Evolutionary conservation across 2,113 vertebrate genomes (phyloP).

Genomic region (Taxidea taxus): DNA sequence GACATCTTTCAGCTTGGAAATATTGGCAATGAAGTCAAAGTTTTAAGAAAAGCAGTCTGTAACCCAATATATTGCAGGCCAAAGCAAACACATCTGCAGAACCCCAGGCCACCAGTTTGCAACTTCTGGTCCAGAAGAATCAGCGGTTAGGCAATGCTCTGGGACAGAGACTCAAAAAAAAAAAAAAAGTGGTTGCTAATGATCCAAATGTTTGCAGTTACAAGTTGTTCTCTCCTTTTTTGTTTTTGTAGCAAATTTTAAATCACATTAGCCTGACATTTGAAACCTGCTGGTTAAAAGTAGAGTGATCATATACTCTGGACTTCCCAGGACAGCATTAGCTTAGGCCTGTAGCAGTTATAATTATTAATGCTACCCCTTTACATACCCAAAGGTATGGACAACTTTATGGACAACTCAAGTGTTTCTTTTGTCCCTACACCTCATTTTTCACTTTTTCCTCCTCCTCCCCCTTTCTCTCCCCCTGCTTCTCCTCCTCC

Average conservation of each 20-base stretch:
- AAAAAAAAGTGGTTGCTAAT: neutral
- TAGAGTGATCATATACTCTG: neutral
- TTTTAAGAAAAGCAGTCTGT: neutral
- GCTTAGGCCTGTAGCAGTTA: neutral
- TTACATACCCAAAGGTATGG: neutral
- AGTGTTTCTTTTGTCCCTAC: neutral
- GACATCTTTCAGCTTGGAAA: neutral
- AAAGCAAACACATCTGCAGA: constrained; percentile 1
- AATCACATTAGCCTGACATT: neutral
- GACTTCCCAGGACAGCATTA: neutral
- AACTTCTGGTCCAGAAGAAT: neutral
- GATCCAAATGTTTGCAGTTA: neutral
- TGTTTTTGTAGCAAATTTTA: constrained; percentile 16
- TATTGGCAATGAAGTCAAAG: neutral
- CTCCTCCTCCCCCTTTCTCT: too few species aligned
- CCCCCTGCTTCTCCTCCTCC: neutral
- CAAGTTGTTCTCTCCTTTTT: constrained; percentile 26
- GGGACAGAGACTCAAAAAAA: neutral
- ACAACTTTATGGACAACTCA: neutral
- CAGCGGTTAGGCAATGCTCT: neutral
- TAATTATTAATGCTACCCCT: neutral
- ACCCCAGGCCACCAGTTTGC: neutral
- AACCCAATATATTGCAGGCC: neutral
- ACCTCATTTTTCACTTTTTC: neutral
- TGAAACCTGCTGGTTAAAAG: neutral